Conservation (phyloP, 2,797 vertebrate species). For the Otolemur crassicaudatus region DNA sequence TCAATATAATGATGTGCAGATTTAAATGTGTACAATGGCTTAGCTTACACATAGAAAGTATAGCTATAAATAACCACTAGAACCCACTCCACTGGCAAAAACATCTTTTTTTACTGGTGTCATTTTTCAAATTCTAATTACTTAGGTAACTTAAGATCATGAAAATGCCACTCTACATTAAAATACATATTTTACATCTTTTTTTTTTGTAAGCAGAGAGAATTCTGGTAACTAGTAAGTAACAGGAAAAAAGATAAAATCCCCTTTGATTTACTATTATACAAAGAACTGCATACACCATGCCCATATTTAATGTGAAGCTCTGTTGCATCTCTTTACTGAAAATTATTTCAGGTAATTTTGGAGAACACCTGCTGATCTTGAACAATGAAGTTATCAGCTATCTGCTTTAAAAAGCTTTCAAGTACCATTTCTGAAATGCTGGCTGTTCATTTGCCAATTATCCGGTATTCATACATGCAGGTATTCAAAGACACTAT, state of each 20-base stretch:
- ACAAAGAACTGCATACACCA: neutral
- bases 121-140: neutral
- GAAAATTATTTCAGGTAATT: conserved; percentile 35
- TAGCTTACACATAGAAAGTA: neutral
- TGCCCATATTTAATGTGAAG: neutral
- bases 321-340: neutral
- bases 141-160: neutral
- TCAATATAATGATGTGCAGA: neutral
- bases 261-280: neutral
- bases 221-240: neutral
- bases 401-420: neutral
- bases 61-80: neutral
- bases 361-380: conserved; percentile 43
- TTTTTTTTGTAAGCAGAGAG: neutral
- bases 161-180: neutral
- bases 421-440: conserved; percentile 19
- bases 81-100: neutral
- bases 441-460: conserved; percentile 4
- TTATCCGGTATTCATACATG: neutral
- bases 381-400: conserved; percentile 51
- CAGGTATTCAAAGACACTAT: neutral
- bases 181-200: neutral
- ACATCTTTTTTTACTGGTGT: neutral
- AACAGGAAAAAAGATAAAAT: neutral
- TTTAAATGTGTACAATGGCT: neutral